Percentiles rank a stretch among this genome's conserved stretches.
Evolutionary conservation across 2,113 vertebrate genomes (phyloP).

Genomic region (Struthio camelus): DNA sequence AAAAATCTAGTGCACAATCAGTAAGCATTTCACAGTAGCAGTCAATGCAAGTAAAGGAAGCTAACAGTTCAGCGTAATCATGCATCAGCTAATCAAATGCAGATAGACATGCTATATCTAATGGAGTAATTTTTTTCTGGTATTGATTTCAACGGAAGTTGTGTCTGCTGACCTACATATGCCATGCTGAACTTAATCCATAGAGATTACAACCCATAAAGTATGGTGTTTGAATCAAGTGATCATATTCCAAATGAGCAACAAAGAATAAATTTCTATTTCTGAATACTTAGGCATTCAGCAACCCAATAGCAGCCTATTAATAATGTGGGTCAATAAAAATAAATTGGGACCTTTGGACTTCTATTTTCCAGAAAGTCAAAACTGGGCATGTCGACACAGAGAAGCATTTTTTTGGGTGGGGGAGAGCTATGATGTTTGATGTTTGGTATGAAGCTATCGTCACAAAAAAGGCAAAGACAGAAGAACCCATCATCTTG

Average conservation of each 20-base stretch:
- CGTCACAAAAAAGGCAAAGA: background rate
- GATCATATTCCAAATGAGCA: background rate
- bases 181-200: background rate
- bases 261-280: background rate
- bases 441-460: background rate
- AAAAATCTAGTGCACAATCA: slow-evolving; percentile 58
- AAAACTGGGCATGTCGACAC: background rate
- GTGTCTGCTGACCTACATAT: slow-evolving; percentile 37
- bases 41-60: slow-evolving; percentile 58
- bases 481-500: background rate
- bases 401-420: background rate
- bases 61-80: slow-evolving; percentile 41
- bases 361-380: background rate
- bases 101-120: background rate
- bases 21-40: slow-evolving; percentile 43
- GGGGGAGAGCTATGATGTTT: background rate
- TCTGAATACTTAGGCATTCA: background rate
- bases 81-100: slow-evolving; percentile 39
- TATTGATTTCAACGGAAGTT: slow-evolving; percentile 25
- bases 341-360: background rate
- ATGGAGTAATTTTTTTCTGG: slow-evolving; percentile 37
- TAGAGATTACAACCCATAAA: background rate
- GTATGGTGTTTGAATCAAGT: background rate
- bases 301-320: background rate
- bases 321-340: background rate